Percentiles rank a stretch among this genome's conserved stretches.
phyloP scores from a whole-genome alignment of 2,113 vertebrate species.

The Artemisiospiza belli region DNA sequence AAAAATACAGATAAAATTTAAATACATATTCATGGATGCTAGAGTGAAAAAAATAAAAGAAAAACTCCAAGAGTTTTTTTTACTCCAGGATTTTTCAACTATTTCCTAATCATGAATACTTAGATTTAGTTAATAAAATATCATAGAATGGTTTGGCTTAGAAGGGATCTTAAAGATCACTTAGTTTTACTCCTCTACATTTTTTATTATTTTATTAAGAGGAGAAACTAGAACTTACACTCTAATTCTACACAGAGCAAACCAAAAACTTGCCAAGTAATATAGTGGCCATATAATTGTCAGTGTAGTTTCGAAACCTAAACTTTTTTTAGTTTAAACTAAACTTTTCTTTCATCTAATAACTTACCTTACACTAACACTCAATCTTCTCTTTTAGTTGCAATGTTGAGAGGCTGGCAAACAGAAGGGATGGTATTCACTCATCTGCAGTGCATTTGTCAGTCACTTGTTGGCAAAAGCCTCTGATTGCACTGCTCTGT shows the following conservation, averaged over 20 bases:
- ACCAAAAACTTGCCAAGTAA: not conserved
- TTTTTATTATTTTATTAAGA: not conserved
- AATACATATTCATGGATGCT: not conserved
- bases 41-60: not conserved
- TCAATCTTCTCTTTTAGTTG: not conserved
- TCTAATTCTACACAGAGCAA: not conserved
- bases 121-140: not conserved
- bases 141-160: not conserved
- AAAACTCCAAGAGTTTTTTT: not conserved
- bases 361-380: not conserved
- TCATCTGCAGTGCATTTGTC: constrained; percentile 74
- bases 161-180: not conserved
- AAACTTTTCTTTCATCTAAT: not conserved
- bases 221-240: not conserved
- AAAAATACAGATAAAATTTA: not conserved
- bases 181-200: not conserved
- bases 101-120: not conserved
- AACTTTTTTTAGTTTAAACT: not conserved
- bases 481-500: constrained; percentile 54
- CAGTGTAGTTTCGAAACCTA: not conserved
- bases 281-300: not conserved
- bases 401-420: not conserved
- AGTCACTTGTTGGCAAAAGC: constrained; percentile 77
- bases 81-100: not conserved
- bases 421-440: not conserved